phyloP scores from a whole-genome alignment of 2,797 vertebrate genomes.

The Girardinus metallicus region DNA sequence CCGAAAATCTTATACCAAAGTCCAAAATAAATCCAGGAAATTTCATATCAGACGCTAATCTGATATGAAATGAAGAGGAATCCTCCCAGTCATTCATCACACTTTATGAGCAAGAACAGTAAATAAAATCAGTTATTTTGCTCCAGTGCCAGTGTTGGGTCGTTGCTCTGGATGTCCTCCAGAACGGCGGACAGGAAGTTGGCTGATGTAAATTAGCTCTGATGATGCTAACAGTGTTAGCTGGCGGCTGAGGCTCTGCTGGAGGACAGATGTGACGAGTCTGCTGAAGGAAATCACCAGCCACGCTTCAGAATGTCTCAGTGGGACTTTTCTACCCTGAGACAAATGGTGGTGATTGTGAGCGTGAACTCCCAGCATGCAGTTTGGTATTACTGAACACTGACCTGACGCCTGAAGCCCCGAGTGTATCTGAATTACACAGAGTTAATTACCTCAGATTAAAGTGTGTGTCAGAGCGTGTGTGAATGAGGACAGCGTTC shows the following conservation, averaged over 20 bases:
- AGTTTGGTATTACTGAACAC: slow-evolving; percentile 47
- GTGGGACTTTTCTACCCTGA: slow-evolving; percentile 38
- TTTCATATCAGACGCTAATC: no score
- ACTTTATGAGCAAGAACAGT: no score
- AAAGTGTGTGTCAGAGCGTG: slow-evolving; percentile 16
- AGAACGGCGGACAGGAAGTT: not conserved
- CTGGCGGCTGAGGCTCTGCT: slow-evolving; percentile 17
- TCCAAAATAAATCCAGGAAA: no score
- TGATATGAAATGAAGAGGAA: no score
- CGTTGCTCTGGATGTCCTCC: not conserved
- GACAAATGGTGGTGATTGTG: slow-evolving; percentile 58
- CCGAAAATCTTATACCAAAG: no score
- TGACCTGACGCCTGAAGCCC: slow-evolving; percentile 63
- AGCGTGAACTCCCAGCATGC: slow-evolving; percentile 73
- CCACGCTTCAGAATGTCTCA: slow-evolving; percentile 43
- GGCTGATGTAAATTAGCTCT: slow-evolving; percentile 5
- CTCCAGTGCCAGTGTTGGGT: not conserved
- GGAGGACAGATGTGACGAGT: slow-evolving; percentile 43
- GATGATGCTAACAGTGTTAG: slow-evolving; percentile 31
- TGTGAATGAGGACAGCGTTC: slow-evolving; percentile 35
- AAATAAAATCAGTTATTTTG: not conserved
- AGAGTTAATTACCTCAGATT: slow-evolving; percentile 38
- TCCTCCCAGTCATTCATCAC: no score
- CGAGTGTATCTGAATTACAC: slow-evolving; percentile 46
- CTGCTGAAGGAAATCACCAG: slow-evolving; percentile 49